Evolutionary conservation across 2,888 invertebrate species (phyloP), one percentile per base, ranked within the genome.

Genomic region (Athalia rosae): DNA sequence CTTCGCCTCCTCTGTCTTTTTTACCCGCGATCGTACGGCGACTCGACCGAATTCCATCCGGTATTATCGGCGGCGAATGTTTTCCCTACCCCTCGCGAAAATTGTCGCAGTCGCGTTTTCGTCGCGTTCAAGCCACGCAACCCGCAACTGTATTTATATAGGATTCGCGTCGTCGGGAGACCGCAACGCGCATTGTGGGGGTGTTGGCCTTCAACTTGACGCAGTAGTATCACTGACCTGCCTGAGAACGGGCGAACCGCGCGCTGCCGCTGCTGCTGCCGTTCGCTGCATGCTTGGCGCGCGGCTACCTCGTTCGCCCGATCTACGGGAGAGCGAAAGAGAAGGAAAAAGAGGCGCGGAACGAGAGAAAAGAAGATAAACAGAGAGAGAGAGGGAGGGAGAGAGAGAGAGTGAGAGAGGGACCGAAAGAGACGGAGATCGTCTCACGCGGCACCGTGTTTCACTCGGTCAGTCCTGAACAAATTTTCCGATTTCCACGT

Each of bases 171-270:
- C 76, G 76, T 73, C 76, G 79, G 78, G 79, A 79, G 79, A 81
- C 85, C 84, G 85, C 87, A 88, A 88, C 89, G 89, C 89, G 89
- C 89, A 89, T 89, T 88, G 89, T 88, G 89, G 89, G 89, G 89
- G 89, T 89, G 89, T 89, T 89, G 89, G 89, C 89, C 89, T 89
- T 89, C 89, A 89, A 89, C 89, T 89, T 89, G 89, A 88, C 89
- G 89, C 88, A 87, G 89, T 89, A 89, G 89, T 89, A 89, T 89
- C 89, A 89, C 89, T 89, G 89, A 89, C 89, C 89, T 89, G 89
- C 89, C 89, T 89, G 89, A 89, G 89, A 89, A 89, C 76, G 85
- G 83, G 83, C 85, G 85, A 84, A 83, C 84, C 84, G 86, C 84
- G 85, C 86, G 81, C 85, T 82, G 71, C 84, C 80, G 82, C 13